Evolutionary conservation across 1,140 invertebrate species (phyloP).

Genomic region (Drosophila neocordata): DNA sequence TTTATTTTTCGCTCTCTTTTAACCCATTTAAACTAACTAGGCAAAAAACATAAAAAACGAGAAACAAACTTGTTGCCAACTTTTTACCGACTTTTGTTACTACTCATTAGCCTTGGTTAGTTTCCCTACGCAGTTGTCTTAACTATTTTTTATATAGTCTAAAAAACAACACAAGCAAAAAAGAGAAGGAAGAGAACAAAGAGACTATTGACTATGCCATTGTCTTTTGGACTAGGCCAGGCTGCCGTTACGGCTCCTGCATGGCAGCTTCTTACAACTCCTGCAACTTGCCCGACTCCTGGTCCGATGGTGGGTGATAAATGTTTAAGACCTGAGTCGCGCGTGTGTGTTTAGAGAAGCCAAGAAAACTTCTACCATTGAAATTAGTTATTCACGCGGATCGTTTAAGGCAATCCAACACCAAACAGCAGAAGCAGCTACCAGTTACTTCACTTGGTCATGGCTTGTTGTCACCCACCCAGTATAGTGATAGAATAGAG

Average conservation of each 20-base stretch:
- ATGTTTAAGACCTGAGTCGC: conserved; percentile 53
- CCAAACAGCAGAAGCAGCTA: conserved; percentile 54
- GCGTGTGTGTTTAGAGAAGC: conserved; percentile 44
- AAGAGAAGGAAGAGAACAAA: conserved; percentile 38
- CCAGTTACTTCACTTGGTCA: conserved; percentile 62
- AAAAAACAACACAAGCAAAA: conserved; percentile 6
- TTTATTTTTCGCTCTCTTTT: background rate
- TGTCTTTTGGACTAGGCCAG: conserved; percentile 45
- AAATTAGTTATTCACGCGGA: conserved; percentile 82
- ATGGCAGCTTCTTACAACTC: conserved; percentile 1
- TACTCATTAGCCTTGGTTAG: conserved; percentile 2
- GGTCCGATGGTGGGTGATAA: conserved; percentile 77
- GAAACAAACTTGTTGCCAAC: background rate
- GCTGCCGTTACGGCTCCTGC: conserved; percentile 17
- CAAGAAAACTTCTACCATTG: conserved; percentile 69
- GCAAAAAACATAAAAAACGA: background rate
- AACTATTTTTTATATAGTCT: conserved; percentile 14
- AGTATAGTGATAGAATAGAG: background rate
- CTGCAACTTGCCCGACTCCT: conserved; percentile 14
- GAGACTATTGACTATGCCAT: conserved; percentile 35
- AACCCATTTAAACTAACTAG: background rate
- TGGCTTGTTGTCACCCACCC: conserved; percentile 65
- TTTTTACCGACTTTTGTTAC: background rate
- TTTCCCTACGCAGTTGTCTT: background rate
- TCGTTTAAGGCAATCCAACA: conserved; percentile 81